Evolutionary conservation across 2,888 invertebrate species (phyloP).

Genomic region (Catocala nupta): DNA sequence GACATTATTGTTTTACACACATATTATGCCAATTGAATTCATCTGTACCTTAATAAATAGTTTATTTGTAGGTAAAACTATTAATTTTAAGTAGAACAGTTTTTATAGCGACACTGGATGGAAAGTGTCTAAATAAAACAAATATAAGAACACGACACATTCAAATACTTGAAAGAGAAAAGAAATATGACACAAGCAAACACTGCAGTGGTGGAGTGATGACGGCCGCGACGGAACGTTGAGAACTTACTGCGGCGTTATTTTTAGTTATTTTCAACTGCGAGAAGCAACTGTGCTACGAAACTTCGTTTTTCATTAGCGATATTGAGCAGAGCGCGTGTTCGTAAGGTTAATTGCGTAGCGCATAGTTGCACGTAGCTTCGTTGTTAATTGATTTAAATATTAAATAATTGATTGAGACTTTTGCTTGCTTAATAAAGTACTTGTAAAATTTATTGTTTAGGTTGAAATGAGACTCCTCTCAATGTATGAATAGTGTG

Average conservation of each 20-base stretch:
- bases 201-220: constrained; percentile 42
- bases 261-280: constrained; percentile 35
- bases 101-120: too few species aligned
- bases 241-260: constrained; percentile 43
- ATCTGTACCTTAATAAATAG: background rate
- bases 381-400: too few species aligned
- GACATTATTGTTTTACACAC: too few species aligned
- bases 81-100: too few species aligned
- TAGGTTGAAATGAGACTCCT: too few species aligned
- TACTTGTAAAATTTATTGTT: too few species aligned
- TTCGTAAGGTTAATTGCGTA: constrained; percentile 25
- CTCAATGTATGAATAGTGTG: too few species aligned
- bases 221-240: constrained; percentile 37
- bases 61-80: background rate
- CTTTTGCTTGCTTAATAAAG: too few species aligned
- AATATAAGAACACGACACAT: background rate
- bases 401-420: too few species aligned
- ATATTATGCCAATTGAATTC: too few species aligned
- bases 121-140: too few species aligned
- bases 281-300: background rate
- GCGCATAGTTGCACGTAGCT: background rate
- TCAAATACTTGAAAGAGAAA: constrained; percentile 12
- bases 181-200: constrained; percentile 18
- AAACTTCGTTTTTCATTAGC: constrained; percentile 17
- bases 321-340: constrained; percentile 14